These are phyloP conservation scores for Netelia melanura DNA, from an alignment of 2,888 invertebrate genomes.

Conservation along the genomic window DNA sequence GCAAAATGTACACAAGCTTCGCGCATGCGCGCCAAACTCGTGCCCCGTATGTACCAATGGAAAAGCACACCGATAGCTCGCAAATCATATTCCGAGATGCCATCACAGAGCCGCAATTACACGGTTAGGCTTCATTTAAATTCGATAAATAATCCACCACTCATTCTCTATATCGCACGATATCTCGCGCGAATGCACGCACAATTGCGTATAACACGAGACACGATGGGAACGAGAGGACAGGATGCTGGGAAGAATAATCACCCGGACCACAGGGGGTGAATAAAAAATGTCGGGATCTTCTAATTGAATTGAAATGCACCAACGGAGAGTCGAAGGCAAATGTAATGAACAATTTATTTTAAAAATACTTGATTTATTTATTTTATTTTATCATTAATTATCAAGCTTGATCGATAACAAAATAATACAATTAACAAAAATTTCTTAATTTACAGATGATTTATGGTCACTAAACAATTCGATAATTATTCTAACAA, in stretches of 20 bases:
- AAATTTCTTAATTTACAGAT: too few relatives aligned
- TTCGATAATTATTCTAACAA: neutral
- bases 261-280: constrained; percentile 48
- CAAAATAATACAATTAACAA: too few relatives aligned
- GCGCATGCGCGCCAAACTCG: constrained; percentile 56
- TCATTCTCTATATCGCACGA: constrained; percentile 77
- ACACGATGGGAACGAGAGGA: constrained; percentile 1
- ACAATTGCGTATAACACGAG: constrained; percentile 45
- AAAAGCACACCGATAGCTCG: constrained; percentile 75
- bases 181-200: constrained; percentile 75
- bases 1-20: constrained; percentile 17
- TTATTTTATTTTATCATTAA: too few relatives aligned
- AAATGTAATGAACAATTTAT: neutral
- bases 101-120: constrained; percentile 84
- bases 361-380: too few relatives aligned
- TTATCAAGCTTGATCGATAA: too few relatives aligned
- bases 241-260: constrained; percentile 13
- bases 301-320: neutral
- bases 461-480: too few relatives aligned
- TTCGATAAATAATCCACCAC: constrained; percentile 83
- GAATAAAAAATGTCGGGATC: constrained; percentile 18
- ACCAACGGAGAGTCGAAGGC: neutral
- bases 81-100: constrained; percentile 83
- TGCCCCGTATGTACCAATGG: constrained; percentile 56
- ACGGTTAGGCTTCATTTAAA: constrained; percentile 84